Evolutionary conservation across 2,888 invertebrate genomes (phyloP), one percentile per base, ranked within the genome.

Genomic region (Drosophila sordidula): DNA sequence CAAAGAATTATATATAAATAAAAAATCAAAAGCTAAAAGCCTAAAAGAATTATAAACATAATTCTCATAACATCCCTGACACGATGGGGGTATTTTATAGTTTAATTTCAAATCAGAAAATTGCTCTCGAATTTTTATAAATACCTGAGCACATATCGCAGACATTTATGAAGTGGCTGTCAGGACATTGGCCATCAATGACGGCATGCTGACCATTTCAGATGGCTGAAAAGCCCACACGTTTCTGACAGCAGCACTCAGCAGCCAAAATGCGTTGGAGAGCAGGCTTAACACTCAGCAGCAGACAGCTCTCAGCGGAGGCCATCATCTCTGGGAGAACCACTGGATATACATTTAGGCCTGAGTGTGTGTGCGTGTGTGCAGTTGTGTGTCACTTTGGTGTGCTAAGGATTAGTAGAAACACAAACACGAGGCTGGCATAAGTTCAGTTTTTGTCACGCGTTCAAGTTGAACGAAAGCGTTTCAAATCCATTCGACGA

Each of bases 361-460:
- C 56, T 47, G 38, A 25, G 16, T 9, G 18, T n/a, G 41, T 18
- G 39, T 62, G 52, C 47, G 44, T 41, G 50, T 34, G 51, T 34
- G 5, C 4, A 29, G 26, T 6, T 11, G 14, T 42, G 54, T 54
- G 29, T 29, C 51, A 52, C 38, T 38, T 55, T 49, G 14, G 45
- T 63, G 58, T 44, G 57, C 36, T 50, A 49, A 9, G 69, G 85
- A 87, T 84, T 87, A 89, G 87, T 71, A 12, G 65, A 18, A 68
- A 77, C 76, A 56, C 70, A 70, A 70, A 88, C 70, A 77, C 68
- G 70, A 70, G 75, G 70, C 84, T 69, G 75, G 64, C 61, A 72
- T 77, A 88, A 84, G 89, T 87, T 78, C 84, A 73, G 75, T 78
- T 89, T 80, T 89, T 89, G 81, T 87, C 85, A 84, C 87, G 89